phyloP scores from a whole-genome alignment of 2,113 vertebrate species.

The Thermophis baileyi region DNA sequence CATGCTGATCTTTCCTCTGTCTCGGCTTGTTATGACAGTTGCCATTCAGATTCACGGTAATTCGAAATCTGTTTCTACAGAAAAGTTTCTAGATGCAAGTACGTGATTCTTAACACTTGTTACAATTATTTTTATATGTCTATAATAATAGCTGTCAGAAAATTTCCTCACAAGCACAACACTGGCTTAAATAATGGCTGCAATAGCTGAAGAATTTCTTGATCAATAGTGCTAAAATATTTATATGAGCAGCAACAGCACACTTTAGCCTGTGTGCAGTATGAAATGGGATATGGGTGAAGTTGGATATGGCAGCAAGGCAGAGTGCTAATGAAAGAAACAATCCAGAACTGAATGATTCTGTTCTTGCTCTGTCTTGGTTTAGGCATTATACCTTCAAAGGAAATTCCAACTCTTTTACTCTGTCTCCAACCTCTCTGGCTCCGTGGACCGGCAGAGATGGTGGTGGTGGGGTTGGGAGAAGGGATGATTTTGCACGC shows the following conservation, averaged over 20 bases:
- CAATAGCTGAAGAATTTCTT: conserved; percentile 28
- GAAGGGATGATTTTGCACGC: neutral
- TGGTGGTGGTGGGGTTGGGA: neutral
- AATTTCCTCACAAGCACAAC: conserved; percentile 24
- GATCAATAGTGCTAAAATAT: conserved; percentile 42
- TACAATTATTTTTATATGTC: neutral
- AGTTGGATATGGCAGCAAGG: conserved; percentile 28
- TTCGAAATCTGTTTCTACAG: conserved; percentile 10
- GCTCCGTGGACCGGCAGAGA: neutral
- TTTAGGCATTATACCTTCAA: too few relatives aligned
- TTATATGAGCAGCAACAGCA: conserved; percentile 1
- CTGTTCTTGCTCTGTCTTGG: neutral
- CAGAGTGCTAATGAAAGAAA: conserved; percentile 18
- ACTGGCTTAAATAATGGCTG: neutral
- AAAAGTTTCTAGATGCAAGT: neutral
- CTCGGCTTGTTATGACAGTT: neutral
- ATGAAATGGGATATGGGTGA: conserved; percentile 10
- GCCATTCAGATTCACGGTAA: conserved; percentile 4
- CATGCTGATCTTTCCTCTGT: neutral
- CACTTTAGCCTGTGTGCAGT: conserved; percentile 22
- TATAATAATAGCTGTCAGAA: neutral
- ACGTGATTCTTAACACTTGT: fast-evolving
- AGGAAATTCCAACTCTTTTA: neutral
- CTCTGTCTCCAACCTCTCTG: neutral
- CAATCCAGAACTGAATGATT: neutral